Conservation (phyloP, 2,113 vertebrate genomes). For the Dromaius novaehollandiae region DNA sequence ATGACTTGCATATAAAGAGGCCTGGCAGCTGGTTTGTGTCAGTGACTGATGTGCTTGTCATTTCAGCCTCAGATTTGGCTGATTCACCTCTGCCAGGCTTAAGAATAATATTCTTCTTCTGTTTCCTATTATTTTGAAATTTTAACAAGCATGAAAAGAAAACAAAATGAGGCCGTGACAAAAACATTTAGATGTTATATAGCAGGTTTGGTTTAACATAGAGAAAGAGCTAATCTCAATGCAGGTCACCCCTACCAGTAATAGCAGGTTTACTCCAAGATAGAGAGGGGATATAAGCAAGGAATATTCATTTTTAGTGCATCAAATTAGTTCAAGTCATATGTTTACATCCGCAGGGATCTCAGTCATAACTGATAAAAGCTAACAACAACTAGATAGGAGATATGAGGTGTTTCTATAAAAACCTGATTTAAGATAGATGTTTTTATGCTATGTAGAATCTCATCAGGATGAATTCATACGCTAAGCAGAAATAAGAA, state of each 20-base stretch:
- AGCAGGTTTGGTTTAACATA: neutral
- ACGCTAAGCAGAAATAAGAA: neutral
- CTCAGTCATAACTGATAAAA: neutral
- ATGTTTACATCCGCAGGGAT: neutral
- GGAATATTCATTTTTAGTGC: conserved; percentile 9
- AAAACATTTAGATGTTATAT: neutral
- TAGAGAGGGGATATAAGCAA: neutral
- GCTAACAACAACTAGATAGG: neutral
- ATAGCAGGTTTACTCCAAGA: neutral
- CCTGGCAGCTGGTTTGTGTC: conserved; percentile 64
- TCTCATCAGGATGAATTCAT: neutral
- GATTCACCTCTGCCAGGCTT: conserved; percentile 25
- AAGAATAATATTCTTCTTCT: conserved; percentile 33
- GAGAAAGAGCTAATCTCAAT: neutral
- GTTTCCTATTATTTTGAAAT: conserved; percentile 1
- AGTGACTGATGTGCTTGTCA: conserved; percentile 51
- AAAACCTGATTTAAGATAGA: neutral
- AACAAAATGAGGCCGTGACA: neutral
- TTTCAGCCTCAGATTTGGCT: conserved; percentile 38
- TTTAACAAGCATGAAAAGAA: neutral
- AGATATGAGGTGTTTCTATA: neutral
- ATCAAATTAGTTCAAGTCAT: neutral
- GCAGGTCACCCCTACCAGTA: neutral
- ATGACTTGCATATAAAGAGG: conserved; percentile 75
- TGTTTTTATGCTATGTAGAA: neutral